These are phyloP conservation scores for Ptychoptera contaminata DNA, from an alignment of 2,888 invertebrate species.

Conservation along the genomic window DNA sequence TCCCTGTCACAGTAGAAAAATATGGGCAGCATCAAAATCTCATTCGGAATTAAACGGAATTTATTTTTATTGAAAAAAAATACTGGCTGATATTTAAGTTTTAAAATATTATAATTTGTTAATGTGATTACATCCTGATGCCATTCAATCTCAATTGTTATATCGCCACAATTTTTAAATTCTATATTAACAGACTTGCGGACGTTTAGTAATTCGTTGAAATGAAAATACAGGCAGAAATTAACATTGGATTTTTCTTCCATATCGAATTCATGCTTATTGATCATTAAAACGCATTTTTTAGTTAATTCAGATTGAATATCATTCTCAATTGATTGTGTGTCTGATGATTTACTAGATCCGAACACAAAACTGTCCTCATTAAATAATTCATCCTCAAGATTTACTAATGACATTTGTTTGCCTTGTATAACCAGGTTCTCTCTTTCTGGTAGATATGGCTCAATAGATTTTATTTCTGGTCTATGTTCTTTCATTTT, in stretches of 20 bases:
- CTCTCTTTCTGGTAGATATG: conserved; percentile 4
- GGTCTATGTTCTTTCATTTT: background rate
- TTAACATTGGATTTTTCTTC: background rate
- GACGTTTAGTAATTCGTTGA: background rate
- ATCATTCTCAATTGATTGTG: background rate
- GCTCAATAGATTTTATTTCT: conserved; percentile 1
- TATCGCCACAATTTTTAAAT: conserved; percentile 6
- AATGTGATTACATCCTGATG: background rate
- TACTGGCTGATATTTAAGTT: background rate
- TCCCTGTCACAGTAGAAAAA: conserved; percentile 5
- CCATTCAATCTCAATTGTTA: conserved; percentile 7
- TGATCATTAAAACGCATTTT: background rate
- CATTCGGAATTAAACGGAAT: conserved; percentile 4
- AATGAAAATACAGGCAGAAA: background rate
- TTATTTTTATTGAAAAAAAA: conserved; percentile 9
- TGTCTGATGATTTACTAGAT: no score
- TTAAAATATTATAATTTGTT: background rate
- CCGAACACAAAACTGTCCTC: no score
- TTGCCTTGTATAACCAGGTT: conserved; percentile 1
- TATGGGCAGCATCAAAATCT: background rate
- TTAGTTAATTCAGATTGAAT: background rate
- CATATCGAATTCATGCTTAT: background rate
- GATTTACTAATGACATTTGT: background rate
- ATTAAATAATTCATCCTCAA: no score
- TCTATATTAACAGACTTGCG: no score